Evolutionary conservation across 2,113 vertebrate species (phyloP), one percentile per base, ranked within the genome.

Genomic region (Erpornis zantholeuca): DNA sequence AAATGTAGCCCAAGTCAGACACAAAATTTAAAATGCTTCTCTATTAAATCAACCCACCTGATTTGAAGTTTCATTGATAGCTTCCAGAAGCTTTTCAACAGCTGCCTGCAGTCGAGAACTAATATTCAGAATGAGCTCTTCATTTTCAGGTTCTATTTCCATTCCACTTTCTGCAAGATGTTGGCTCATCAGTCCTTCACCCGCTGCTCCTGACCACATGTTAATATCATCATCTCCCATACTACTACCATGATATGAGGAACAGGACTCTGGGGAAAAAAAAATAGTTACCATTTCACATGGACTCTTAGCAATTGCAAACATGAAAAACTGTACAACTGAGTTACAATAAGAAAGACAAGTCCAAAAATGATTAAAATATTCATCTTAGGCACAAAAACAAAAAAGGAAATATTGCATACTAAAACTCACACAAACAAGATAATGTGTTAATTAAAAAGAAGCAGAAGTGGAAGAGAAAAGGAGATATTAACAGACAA

Each of bases 1-100:
- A 76, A 72, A 36, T 50, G 47, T 71, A 21, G 24, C 14, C 2
- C 15, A 61, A 54, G 0, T 1, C 6, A 71, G 27, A 76, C 11
- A 70, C 27, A 70, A 68, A 72, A 56, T 53, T 69, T 25, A 59
- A 92, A 75, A 47, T 28, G 14, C 8, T 45, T 76, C 21, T 64
- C 12, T 68, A 28, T 69, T 68, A 86, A 56, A 47, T 44, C 80
- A 73, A 2, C 24, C 49, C 98, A 99, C 99, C 99, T 99, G 98
- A 97, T 97, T 97, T 47, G 97, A 98, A 23, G 99, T 98, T 95
- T 99, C 98, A 50, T 86, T 98, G 95, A 99, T 99, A 88, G 98
- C 97, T 97, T 99, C 98, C 56, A 99, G 91, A 87, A 99, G 99
- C 93, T 99, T 99, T 97, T 99, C 98, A 95, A 99, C 98, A 53